phyloP scores from a whole-genome alignment of 2,113 vertebrate species.

The Fregata magnificens region DNA sequence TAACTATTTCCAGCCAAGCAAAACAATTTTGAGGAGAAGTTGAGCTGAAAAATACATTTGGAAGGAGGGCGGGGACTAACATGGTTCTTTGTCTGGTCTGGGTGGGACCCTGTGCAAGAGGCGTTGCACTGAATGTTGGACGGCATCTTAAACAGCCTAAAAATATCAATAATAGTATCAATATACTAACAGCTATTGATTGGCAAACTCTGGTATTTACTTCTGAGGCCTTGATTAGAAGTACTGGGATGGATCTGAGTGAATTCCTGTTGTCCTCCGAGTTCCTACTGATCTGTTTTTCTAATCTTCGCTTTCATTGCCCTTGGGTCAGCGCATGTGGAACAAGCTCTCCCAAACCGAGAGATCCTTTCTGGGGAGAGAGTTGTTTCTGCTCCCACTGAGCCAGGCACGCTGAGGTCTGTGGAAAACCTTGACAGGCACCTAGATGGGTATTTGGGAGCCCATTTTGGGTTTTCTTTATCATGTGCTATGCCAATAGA shows the following conservation, averaged over 20 bases:
- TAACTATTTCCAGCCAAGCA: neutral
- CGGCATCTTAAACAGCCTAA: neutral
- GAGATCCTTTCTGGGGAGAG: neutral
- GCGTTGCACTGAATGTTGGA: neutral
- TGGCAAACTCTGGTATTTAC: neutral
- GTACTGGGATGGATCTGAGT: neutral
- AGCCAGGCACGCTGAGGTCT: neutral
- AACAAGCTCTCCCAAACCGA: neutral
- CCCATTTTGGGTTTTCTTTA: neutral
- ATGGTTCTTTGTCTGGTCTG: neutral
- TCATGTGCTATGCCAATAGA: neutral
- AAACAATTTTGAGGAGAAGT: neutral
- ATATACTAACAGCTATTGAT: neutral
- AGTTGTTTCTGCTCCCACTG: neutral
- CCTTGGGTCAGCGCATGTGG: accelerated
- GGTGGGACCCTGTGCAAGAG: accelerated
- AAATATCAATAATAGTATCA: neutral
- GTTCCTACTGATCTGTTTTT: neutral
- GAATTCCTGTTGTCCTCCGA: neutral
- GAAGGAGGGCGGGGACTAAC: neutral
- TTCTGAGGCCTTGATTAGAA: neutral
- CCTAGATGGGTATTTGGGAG: neutral
- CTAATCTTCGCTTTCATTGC: neutral
- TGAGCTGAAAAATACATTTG: neutral
- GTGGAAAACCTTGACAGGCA: neutral